A percentile compares a stretch with the other conserved stretches of the same genome.
Evolutionary conservation across 2,888 invertebrate species (phyloP).

Genomic region (Meiosimyza decipiens): DNA sequence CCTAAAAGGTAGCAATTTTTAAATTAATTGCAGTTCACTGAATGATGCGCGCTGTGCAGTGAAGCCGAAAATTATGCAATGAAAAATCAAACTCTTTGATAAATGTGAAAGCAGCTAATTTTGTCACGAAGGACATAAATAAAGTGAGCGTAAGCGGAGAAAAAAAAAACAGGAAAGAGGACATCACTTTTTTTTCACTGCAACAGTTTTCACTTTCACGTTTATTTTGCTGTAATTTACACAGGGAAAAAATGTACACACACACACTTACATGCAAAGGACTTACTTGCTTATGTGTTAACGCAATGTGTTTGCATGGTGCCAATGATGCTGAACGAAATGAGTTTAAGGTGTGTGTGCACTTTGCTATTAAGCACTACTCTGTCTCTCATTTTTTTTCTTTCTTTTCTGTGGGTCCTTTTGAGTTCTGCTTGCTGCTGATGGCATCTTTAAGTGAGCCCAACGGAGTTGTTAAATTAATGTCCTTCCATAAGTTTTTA

Average conservation of each 20-base stretch:
- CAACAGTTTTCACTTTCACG: background rate
- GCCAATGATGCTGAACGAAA: constrained; percentile 21
- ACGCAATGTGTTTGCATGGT: background rate
- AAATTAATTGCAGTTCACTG: constrained; percentile 27
- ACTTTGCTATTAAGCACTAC: background rate
- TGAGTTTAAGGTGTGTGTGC: background rate
- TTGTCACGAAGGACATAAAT: constrained; percentile 5
- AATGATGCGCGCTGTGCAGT: background rate
- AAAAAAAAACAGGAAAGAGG: background rate
- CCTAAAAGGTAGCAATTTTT: background rate
- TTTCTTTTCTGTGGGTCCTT: background rate
- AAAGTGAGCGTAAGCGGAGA: background rate
- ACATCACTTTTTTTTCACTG: too few relatives aligned
- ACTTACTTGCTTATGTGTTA: background rate
- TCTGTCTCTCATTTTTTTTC: background rate
- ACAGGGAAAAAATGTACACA: background rate
- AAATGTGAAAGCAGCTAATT: constrained; percentile 13
- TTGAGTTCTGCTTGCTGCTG: constrained; percentile 17
- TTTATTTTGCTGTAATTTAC: background rate
- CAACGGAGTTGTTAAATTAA: constrained; percentile 59
- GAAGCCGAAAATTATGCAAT: constrained; percentile 29
- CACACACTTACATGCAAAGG: background rate
- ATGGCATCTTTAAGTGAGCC: constrained; percentile 45
- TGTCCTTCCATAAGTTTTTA: constrained; percentile 61
- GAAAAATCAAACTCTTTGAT: constrained; percentile 13